Evolutionary conservation across 2,888 invertebrate species (phyloP).

Genomic region (Tribolium freemani): DNA sequence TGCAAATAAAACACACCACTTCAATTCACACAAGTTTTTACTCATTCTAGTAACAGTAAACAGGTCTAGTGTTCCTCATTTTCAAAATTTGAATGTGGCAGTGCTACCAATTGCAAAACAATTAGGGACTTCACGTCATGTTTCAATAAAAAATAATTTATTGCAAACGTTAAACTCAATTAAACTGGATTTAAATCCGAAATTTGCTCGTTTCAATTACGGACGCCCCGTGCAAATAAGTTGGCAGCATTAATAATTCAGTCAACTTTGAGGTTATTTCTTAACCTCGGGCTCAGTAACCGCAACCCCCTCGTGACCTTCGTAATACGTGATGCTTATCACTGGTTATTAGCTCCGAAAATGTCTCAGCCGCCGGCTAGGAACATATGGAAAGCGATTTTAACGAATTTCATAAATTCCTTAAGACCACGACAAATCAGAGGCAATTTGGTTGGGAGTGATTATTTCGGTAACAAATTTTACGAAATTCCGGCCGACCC

Average conservation of each 20-base stretch:
- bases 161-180: not conserved
- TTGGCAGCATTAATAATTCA: not conserved
- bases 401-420: slow-evolving; percentile 76
- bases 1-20: not conserved
- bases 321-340: not conserved
- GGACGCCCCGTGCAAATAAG: not conserved
- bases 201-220: not conserved
- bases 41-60: not conserved
- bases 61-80: not conserved
- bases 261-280: not conserved
- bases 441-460: slow-evolving; percentile 77
- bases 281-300: not conserved
- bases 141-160: not conserved
- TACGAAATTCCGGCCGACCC: slow-evolving; percentile 83
- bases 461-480: slow-evolving; percentile 86
- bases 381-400: slow-evolving; percentile 67
- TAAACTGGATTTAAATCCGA: not conserved
- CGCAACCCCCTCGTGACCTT: not conserved
- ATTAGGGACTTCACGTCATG: not conserved
- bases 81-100: not conserved
- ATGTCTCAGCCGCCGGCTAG: slow-evolving; percentile 59
- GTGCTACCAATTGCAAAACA: not conserved
- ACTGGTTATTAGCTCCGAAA: not conserved
- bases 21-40: too few species aligned
- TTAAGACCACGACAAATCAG: slow-evolving; percentile 71